phyloP scores from a whole-genome alignment of 2,888 invertebrate species.

The Limnephilus rhombicus region DNA sequence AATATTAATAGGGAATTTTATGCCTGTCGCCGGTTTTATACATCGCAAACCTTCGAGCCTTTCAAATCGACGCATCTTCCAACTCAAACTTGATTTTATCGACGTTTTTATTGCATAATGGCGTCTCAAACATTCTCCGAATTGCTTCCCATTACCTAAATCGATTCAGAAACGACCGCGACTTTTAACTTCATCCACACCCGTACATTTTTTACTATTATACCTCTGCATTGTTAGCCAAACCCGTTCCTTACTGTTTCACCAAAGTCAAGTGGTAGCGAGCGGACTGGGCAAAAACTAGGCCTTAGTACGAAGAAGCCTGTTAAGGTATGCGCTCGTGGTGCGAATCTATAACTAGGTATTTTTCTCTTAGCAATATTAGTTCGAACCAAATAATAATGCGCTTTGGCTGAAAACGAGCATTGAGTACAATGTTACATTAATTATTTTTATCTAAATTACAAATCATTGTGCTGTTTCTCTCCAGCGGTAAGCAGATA shows the following conservation, averaged over 20 bases:
- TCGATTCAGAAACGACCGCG: not conserved
- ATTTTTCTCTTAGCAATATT: not conserved
- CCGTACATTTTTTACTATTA: not conserved
- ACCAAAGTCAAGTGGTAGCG: not conserved
- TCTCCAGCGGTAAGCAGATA: not conserved
- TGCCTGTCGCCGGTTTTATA: not conserved
- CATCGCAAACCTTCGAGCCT: not conserved
- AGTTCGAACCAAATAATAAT: not conserved
- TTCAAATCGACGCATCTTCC: not conserved
- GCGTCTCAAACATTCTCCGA: not conserved
- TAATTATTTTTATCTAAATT: not conserved
- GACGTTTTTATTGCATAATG: not conserved
- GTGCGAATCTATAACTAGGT: not conserved
- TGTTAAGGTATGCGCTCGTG: not conserved
- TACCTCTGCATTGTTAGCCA: not conserved
- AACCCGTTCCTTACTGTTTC: not conserved
- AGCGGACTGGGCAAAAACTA: not conserved
- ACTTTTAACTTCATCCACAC: not conserved
- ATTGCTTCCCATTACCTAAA: not conserved
- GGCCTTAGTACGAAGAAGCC: not conserved
- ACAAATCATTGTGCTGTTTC: no score
- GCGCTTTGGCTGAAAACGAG: not conserved
- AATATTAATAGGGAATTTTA: no score
- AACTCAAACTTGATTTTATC: not conserved
- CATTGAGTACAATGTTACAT: not conserved